Conservation (phyloP, 2,113 vertebrate species). For the Centrocercus urophasianus region DNA sequence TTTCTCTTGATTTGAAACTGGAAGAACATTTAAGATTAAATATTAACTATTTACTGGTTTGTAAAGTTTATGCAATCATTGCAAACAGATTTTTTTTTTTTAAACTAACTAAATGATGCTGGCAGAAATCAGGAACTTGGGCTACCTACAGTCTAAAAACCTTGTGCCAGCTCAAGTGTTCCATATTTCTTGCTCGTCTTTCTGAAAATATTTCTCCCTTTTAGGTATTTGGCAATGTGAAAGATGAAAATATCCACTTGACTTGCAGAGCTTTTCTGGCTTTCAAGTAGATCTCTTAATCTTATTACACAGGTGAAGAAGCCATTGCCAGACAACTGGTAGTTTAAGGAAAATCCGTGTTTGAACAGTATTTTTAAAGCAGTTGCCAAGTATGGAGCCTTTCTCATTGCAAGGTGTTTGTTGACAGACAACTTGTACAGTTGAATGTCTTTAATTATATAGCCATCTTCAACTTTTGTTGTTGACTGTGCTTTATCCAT, state of each 20-base stretch:
- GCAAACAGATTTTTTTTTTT: not conserved
- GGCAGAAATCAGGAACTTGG: not conserved
- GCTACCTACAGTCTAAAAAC: not conserved
- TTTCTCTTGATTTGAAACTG: not conserved
- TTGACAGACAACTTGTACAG: not conserved
- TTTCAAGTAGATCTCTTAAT: slow-evolving; percentile 12
- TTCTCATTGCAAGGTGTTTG: fast-evolving
- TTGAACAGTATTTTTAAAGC: not conserved
- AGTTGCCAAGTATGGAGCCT: not conserved
- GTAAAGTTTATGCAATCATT: not conserved
- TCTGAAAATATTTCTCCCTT: not conserved
- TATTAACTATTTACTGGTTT: not conserved
- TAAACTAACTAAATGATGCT: not conserved
- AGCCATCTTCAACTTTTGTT: not conserved
- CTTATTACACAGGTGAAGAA: slow-evolving; percentile 14
- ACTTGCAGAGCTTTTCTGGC: not conserved
- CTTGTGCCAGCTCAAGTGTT: not conserved
- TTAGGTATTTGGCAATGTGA: not conserved
- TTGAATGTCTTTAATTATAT: not conserved
- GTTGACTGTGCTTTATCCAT: not conserved
- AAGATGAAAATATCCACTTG: not conserved
- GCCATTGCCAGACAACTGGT: not conserved
- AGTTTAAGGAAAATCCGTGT: not conserved
- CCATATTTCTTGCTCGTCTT: not conserved
- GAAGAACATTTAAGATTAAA: not conserved